Evolutionary conservation across 2,797 vertebrate genomes (phyloP).

Genomic region (Tokudaia tokunoshimensis): DNA sequence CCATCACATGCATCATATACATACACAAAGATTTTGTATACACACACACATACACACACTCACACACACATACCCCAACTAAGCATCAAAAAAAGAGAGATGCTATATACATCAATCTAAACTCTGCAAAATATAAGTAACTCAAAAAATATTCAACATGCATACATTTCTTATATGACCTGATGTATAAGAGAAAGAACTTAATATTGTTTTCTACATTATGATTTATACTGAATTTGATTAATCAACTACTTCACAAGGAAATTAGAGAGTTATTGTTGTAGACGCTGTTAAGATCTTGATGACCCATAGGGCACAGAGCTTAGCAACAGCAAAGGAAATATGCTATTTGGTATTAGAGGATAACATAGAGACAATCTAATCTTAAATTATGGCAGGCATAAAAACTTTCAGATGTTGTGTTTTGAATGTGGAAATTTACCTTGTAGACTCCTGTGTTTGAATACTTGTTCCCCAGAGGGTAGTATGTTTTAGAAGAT

Average conservation of each 20-base stretch:
- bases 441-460: too few species aligned
- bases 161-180: background rate
- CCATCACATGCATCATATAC: background rate
- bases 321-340: background rate
- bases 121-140: background rate
- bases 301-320: background rate
- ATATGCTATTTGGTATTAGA: background rate
- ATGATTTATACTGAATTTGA: background rate
- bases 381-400: background rate
- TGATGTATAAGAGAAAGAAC: background rate
- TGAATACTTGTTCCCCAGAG: background rate
- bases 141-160: slow-evolving; percentile 17
- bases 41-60: background rate
- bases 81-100: background rate
- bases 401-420: background rate
- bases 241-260: background rate
- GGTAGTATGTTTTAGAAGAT: background rate
- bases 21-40: background rate
- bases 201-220: background rate
- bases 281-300: background rate
- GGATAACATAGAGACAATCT: background rate
- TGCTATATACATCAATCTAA: background rate
- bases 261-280: background rate
- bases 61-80: background rate
- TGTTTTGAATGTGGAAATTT: background rate